Percentiles rank a stretch among this genome's conserved stretches.
phyloP scores from a whole-genome alignment of 2,888 invertebrate species.

The Aplocera efformata region DNA sequence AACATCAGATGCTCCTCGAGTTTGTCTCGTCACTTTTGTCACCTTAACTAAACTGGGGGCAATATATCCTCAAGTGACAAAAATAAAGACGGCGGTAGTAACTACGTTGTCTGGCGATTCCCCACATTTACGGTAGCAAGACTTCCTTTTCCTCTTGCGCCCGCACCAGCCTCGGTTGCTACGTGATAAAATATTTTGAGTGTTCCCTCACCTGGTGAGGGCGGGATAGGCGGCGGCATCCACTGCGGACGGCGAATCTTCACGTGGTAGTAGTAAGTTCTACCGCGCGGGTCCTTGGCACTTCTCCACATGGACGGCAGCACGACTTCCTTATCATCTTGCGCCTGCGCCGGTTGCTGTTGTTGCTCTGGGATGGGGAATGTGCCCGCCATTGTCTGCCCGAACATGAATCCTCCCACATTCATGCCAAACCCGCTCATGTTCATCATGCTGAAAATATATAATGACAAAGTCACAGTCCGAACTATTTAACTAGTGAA shows the following conservation, averaged over 20 bases:
- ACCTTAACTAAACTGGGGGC: too few relatives aligned
- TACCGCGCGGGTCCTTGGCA: conserved; percentile 89
- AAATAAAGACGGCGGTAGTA: conserved; percentile 99
- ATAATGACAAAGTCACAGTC: not conserved
- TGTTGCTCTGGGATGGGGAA: conserved; percentile 27
- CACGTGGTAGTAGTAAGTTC: conserved; percentile 95
- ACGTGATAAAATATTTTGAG: too few relatives aligned
- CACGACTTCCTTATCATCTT: conserved; percentile 61
- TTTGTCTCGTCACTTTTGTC: too few relatives aligned
- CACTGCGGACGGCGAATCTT: conserved; percentile 89
- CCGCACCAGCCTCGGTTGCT: too few relatives aligned
- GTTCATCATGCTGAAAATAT: conserved; percentile 38
- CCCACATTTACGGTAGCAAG: conserved; percentile 92
- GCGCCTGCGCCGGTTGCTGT: too few relatives aligned
- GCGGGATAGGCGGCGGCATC: conserved; percentile 82
- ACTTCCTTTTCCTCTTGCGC: conserved; percentile 46
- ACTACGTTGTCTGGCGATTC: conserved; percentile 89
- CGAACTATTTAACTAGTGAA: too few relatives aligned
- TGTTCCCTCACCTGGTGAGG: conserved; percentile 39
- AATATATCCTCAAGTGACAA: conserved; percentile 86
- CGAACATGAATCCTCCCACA: conserved; percentile 71
- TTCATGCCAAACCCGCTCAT: conserved; percentile 64
- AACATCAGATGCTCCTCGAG: too few relatives aligned
- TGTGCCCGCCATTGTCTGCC: conserved; percentile 50
- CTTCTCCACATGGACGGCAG: conserved; percentile 94